Evolutionary conservation across 2,113 vertebrate species (phyloP), one percentile per base, ranked within the genome.

Genomic region (Rousettus leschenaultii): DNA sequence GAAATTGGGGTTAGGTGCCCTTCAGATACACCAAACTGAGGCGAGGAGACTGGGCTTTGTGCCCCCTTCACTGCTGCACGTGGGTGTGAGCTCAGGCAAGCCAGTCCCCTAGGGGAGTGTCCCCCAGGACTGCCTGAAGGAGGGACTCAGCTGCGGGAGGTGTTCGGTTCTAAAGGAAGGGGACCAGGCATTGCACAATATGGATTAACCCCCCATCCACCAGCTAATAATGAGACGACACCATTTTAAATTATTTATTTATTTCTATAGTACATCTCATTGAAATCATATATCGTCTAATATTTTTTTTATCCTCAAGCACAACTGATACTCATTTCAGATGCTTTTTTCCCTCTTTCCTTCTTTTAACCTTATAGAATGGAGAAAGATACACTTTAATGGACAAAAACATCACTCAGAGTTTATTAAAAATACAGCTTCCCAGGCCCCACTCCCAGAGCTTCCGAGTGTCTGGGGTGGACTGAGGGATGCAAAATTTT

Each of bases 181-280:
- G 48, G 19, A 35, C 10, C 7, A 13, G 74, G 70, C 57, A 70
- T 15, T 6, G 4, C 7, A 12, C 22, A 28, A 24, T 7, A 61
- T 0, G 30, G 30, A 21, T 40, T 40, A 38, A 16, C 9, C 1
- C 21, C 6, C 24, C 14, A 16, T 4, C 28, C 43, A n/a, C 61
- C 80, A 43, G 43, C n/a, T 71, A 96, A 92, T 21, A 61, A 97
- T 2, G 83, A 96, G 55, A 40, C 35, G 66, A 19, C 7, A 3
- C 84, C 83, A 89, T 94, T 97, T 97, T 91, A 96, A 97, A 96
- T 94, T 86, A 86, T 97, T 98, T 98, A 97, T 97, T 97, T 88
- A 85, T 73, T 87, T 93, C 80, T 95, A 77, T 82, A 94, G 48
- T 88, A 97, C 94, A 96, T 93, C 66, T 95, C 94, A 94, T 77